Percentiles rank a stretch among this genome's conserved stretches.
phyloP scores from a whole-genome alignment of 1,140 invertebrate genomes.

The Cylas formicarius region DNA sequence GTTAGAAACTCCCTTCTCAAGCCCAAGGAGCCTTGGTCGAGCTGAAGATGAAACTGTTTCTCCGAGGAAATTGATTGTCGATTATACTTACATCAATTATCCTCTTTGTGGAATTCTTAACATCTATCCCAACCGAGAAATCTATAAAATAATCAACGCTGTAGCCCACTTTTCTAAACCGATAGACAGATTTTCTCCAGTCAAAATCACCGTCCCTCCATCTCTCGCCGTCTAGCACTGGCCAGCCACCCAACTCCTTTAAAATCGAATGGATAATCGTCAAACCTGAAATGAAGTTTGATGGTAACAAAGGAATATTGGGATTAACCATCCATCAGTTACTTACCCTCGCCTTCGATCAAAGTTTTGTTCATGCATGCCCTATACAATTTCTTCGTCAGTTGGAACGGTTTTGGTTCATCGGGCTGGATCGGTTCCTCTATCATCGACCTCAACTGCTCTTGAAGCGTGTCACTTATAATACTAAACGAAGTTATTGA shows the following conservation, averaged over 20 bases:
- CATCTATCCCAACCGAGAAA: constrained; percentile 80
- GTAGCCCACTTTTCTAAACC: constrained; percentile 70
- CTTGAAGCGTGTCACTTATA: constrained; percentile 70
- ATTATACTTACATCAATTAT: constrained; percentile 73
- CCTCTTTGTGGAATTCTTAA: constrained; percentile 81
- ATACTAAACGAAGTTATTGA: constrained; percentile 73
- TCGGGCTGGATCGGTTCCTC: constrained; percentile 56
- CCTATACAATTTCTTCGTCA: constrained; percentile 71
- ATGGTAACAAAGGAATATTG: no score
- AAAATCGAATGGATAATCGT: constrained; percentile 63
- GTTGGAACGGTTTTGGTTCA: constrained; percentile 65
- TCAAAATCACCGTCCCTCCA: constrained; percentile 63
- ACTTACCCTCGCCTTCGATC: constrained; percentile 62
- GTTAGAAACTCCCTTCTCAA: constrained; percentile 83
- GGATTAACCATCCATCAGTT: no score
- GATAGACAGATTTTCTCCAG: constrained; percentile 78
- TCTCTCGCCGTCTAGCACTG: constrained; percentile 66
- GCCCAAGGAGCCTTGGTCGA: constrained; percentile 88
- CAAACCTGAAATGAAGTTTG: constrained; percentile 36
- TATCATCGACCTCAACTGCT: constrained; percentile 68
- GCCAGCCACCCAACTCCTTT: constrained; percentile 81
- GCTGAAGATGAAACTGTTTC: constrained; percentile 44
- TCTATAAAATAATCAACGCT: constrained; percentile 90
- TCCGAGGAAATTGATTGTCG: constrained; percentile 2
- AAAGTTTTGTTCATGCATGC: constrained; percentile 77